Base-by-base conservation (phyloP, 2,797 vertebrate species). In the Psittacula derbiana region DNA sequence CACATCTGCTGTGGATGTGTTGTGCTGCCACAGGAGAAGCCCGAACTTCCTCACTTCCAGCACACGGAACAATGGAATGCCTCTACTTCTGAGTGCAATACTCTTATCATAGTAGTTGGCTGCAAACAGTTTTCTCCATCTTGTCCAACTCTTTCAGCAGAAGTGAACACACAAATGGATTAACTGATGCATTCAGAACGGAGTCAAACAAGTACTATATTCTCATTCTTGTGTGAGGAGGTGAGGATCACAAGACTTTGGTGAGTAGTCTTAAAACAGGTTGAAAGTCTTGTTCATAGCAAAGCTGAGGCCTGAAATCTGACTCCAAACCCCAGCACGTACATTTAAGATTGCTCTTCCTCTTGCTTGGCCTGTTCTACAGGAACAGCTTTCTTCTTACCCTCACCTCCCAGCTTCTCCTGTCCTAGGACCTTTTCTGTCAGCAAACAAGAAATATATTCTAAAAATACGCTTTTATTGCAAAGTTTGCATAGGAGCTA, bases 1-100 rank as follows among this genome's bases (percentile, higher is more conserved):
- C 18, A 7, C 16, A 65, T 76, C 19, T 57, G 25, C 52, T 70
- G 11, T 16, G 19, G 41, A 28, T 36, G 11, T 88, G 12, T 49
- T 0, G 0, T 11, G 17, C 28, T 80, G 41, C 78, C 49, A 16
- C 1, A 0, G 13, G 11, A 90, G 73, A 28, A 80, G 6, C 46
- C 71, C 4, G 2, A 44, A 14, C 33, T 36, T 87, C 20, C 33
- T 19, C 0, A 0, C 47, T 80, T 21, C 46, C 30, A 43, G 43
- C 38, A 27, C 20, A 28, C 18, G 43, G 17, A 82, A 24, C 3
- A 11, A 27, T 12, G 27, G 50, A 75, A 46, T 3, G 3, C 20
- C 24, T 46, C 33, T 73, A 25, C 50, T 66, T 12, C 46, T 2
- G 3, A 67, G 25, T 75, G 47, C 66, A 67, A 16, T 23, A 25